These are phyloP conservation scores for Aspidiotus destructor DNA, from an alignment of 2,888 invertebrate species.

Conservation along the genomic window DNA sequence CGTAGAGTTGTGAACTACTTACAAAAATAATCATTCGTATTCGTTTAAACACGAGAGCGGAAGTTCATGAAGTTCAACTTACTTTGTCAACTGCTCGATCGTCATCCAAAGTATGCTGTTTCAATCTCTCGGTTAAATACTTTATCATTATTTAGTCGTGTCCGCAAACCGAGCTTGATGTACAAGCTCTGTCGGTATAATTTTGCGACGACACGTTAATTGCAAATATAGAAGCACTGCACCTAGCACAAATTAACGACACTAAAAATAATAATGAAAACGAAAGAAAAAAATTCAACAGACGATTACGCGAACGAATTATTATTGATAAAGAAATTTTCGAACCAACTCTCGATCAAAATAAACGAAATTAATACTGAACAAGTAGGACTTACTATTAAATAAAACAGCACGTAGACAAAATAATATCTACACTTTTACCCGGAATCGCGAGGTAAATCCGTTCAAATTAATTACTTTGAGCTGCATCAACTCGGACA, in stretches of 20 bases:
- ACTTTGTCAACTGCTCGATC: constrained; percentile 21
- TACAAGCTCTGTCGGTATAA: constrained; percentile 16
- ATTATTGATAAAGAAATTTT: neutral
- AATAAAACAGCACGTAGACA: neutral
- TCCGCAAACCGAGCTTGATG: constrained; percentile 25
- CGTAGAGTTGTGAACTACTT: no score
- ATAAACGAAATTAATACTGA: neutral
- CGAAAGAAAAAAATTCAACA: neutral
- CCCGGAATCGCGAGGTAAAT: constrained; percentile 26
- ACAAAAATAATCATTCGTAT: no score
- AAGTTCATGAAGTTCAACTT: neutral
- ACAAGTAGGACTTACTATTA: neutral
- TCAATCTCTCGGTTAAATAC: constrained; percentile 27
- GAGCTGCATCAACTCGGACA: constrained; percentile 7
- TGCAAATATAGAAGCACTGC: neutral
- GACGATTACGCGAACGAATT: neutral
- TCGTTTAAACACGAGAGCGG: no score
- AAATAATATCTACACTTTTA: constrained; percentile 20
- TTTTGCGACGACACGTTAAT: neutral
- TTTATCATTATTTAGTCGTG: constrained; percentile 27
- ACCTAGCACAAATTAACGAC: neutral
- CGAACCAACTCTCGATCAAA: neutral
- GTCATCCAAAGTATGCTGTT: constrained; percentile 30
- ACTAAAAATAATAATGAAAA: constrained; percentile 1
- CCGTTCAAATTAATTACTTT: constrained; percentile 27